Evolutionary conservation across 2,797 vertebrate genomes (phyloP), one percentile per base, ranked within the genome.

Genomic region (Otolemur crassicaudatus): DNA sequence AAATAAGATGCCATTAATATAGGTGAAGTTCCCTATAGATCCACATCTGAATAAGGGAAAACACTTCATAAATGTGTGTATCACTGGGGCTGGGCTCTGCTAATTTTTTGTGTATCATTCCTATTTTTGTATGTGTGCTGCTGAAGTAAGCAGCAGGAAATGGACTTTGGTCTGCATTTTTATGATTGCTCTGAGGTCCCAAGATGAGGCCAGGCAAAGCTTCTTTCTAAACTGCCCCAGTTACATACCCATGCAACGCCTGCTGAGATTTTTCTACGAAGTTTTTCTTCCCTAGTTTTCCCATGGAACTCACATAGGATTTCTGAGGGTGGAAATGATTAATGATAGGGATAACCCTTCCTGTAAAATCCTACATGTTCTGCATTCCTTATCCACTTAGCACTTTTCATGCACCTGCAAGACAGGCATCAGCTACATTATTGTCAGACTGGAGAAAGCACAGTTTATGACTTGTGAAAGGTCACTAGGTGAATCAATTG

Each of bases 401-500:
- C 31, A 11, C 19, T 93, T 82, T 92, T 85, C 37, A 80, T 86
- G n/a, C 69, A 25, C 67, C 46, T 89, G 19, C 10, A 87, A 94
- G 91, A 87, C 40, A 90, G 75, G 19, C n/a, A 77, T 29, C 31
- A 83, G 60, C 77, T 49, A 80, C 19, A 65, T 70, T n/a, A 49
- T 85, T 83, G 92, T n/a, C 60, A 81, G 73, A 65, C 70, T 56
- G 37, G 87, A 94, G 61, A 94, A 94, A 89, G 46, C 40, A 87
- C 37, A 77, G 67, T 88, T 90, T 86, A 46, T 85, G 90, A 63
- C 40, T 87, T 73, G 31, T 22, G 65, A 83, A 96, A 95, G 37
- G 63, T 94, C 85, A 94, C 37, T 31, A 67, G 73, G 77, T 79
- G 43, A 95, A 87, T 97, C 93, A 92, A 87, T 83, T 90, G 31